Conservation (phyloP, 2,797 vertebrate species). For the Parauchenoglanis ngamensis region DNA sequence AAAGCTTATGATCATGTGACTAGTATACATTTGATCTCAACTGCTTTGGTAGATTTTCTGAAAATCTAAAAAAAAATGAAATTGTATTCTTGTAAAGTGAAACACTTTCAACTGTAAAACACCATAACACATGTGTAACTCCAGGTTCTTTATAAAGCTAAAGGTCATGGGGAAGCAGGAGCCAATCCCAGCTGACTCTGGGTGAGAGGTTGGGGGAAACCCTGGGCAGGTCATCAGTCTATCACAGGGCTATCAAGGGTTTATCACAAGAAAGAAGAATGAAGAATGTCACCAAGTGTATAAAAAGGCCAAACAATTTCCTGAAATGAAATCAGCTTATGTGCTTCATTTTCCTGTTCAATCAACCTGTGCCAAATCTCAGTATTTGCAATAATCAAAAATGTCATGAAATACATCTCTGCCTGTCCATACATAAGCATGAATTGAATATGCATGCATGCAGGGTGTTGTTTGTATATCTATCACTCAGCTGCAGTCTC, state of each 20-base stretch:
- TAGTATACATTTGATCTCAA: neutral
- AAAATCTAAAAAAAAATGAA: neutral
- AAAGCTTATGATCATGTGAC: neutral
- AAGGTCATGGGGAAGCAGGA: too few relatives aligned
- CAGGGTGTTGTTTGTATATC: too few relatives aligned
- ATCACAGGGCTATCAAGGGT: too few relatives aligned
- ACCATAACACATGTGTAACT: neutral
- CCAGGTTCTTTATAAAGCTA: neutral
- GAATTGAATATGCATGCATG: neutral
- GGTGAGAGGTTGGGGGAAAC: too few relatives aligned
- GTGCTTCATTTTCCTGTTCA: neutral
- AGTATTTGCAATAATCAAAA: neutral
- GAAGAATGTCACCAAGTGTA: neutral
- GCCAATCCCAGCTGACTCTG: too few relatives aligned
- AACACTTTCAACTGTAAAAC: neutral
- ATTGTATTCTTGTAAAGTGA: neutral
- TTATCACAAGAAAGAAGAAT: neutral
- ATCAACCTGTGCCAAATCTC: too few relatives aligned
- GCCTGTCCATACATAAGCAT: neutral
- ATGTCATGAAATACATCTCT: neutral
- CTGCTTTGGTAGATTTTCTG: neutral
- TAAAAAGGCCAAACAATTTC: neutral
- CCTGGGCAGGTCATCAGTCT: too few relatives aligned
- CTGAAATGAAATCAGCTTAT: neutral
- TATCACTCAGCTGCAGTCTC: too few relatives aligned